Base-by-base conservation (phyloP, 37 sponge, comb jelly and placozoan genomes). In the Theonella swinhoei region DNA sequence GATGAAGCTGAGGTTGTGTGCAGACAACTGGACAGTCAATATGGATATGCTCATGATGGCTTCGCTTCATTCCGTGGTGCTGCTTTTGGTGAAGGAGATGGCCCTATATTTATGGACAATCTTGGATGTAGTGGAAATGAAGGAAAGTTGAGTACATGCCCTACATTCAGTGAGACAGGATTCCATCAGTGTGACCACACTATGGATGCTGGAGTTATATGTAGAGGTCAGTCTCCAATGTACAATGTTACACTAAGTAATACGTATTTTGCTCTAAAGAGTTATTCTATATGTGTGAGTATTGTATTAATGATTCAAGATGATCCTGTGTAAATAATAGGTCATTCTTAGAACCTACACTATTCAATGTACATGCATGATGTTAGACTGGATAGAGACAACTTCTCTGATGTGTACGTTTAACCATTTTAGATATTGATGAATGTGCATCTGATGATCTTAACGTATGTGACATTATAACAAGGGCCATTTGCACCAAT, bases 151-250 rank as follows among this genome's bases (percentile, higher is more conserved):
- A 42, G 26, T 20, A 62, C 66, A 3, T 85, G 85, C 26, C 2
- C 3, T 7, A 24, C 8, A 5, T 8, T 22, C 17, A 5, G 17
- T 8, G 17, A 24, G 37, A 4, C 59, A 17, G 63, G 62, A 30
- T 33, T 62, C 77, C 61, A 77, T 37, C 26, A 59, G 0, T 85
- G 85, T 59, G 72, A 70, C 43, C 85, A 85, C 64, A 24, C 85
- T 2, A 54, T 70, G 64, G 85, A 85, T 78, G 78, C 85, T 11
- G 78, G 79, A 1, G 78, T 85, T 19, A 61, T 35, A 25, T 85
- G 85, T 85, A 40, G 9, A 78, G 70, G 85, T 85, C n/a, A n/a
- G n/a, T n/a, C n/a, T n/a, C n/a, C n/a, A n/a, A n/a, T n/a, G n/a
- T n/a, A n/a, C n/a, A n/a, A n/a, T n/a, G n/a, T n/a, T n/a, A n/a